Evolutionary conservation across 2,113 vertebrate genomes (phyloP).

Genomic region (Panthera tigris): DNA sequence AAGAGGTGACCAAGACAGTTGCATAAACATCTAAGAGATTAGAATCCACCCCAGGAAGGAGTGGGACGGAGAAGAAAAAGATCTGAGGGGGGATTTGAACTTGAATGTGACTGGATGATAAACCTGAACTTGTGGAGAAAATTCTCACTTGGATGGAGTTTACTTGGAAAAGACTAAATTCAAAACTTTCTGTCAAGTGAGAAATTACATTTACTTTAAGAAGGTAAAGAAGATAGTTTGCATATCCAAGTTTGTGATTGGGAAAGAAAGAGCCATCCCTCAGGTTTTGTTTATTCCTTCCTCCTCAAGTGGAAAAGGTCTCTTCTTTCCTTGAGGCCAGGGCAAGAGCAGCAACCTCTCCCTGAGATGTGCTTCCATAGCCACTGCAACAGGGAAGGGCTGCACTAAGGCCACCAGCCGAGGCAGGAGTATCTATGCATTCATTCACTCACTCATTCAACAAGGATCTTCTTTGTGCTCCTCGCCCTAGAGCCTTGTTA

Average conservation of each 20-base stretch:
- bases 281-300: not conserved
- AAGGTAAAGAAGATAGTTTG: not conserved
- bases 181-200: conserved; percentile 33
- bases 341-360: not conserved
- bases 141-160: not conserved
- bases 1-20: not conserved
- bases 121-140: conserved; percentile 38
- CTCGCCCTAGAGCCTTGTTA: not conserved
- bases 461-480: not conserved
- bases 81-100: not conserved
- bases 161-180: conserved; percentile 59
- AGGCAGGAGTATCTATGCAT: not conserved
- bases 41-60: not conserved
- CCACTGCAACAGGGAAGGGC: not conserved
- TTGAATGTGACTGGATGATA: conserved; percentile 51
- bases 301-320: not conserved
- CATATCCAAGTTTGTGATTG: not conserved
- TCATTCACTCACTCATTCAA: not conserved
- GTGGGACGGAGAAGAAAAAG: not conserved
- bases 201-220: conserved; percentile 17
- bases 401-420: not conserved
- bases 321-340: not conserved
- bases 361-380: not conserved
- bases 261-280: not conserved
- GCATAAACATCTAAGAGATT: not conserved